Conservation (phyloP, 2,888 invertebrate genomes). For the Pherbina coryleti region DNA sequence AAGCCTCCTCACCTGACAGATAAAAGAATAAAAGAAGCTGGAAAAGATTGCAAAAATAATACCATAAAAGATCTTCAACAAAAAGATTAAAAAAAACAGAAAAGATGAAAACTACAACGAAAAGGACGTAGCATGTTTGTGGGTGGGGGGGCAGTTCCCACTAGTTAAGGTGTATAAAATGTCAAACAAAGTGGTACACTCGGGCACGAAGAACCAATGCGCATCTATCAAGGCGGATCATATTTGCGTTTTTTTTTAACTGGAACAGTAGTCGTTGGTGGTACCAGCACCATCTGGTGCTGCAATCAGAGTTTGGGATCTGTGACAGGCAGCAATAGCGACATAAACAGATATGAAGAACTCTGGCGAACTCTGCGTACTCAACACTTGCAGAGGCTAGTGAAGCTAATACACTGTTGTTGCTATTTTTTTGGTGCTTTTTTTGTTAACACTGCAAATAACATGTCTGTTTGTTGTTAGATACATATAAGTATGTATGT, state of each 20-base stretch:
- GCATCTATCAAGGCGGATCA: background rate
- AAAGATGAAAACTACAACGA: too few species aligned
- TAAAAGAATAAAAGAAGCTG: background rate
- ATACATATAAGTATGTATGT: background rate
- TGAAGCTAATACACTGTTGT: background rate
- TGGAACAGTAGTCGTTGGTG: too few species aligned
- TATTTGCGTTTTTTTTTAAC: too few species aligned
- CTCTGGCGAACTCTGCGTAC: background rate
- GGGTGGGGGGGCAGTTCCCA: background rate
- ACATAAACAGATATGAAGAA: background rate
- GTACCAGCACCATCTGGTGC: too few species aligned
- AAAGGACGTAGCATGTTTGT: background rate
- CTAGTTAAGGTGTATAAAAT: background rate
- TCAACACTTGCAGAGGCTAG: constrained; percentile 18
- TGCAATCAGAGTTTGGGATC: background rate
- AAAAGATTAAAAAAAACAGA: too few species aligned
- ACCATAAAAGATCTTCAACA: background rate
- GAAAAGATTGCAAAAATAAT: constrained; percentile 18
- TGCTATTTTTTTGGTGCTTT: background rate
- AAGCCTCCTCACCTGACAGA: background rate
- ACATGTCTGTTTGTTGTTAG: background rate
- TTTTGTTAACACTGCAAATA: background rate
- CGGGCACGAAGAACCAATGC: constrained; percentile 5
- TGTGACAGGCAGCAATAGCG: background rate
- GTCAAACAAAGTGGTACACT: background rate